phyloP scores from a whole-genome alignment of 2,888 invertebrate genomes.

The Girardia tigrina region DNA sequence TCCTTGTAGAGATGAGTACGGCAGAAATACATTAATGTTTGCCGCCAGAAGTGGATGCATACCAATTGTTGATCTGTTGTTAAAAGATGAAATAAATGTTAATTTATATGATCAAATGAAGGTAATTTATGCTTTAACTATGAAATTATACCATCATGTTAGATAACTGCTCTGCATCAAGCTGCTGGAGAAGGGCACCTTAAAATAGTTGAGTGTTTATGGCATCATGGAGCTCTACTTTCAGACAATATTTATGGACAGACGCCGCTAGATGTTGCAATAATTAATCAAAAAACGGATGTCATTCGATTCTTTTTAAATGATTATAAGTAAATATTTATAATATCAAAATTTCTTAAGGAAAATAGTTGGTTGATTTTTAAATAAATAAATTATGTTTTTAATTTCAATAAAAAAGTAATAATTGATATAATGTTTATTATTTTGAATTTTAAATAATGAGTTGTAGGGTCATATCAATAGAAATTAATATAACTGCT shows the following conservation, averaged over 20 bases:
- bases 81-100: background rate
- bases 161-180: slow-evolving; percentile 8
- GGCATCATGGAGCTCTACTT: background rate
- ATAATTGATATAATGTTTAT: too few species aligned
- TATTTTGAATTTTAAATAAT: too few species aligned
- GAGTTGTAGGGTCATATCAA: too few species aligned
- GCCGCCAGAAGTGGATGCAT: background rate
- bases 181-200: background rate
- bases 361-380: too few species aligned
- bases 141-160: background rate
- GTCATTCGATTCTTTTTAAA: background rate
- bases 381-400: too few species aligned
- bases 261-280: background rate
- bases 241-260: background rate
- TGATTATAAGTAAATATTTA: background rate
- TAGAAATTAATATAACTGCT: too few species aligned
- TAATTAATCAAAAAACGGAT: background rate
- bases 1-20: slow-evolving; percentile 1
- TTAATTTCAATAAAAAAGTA: too few species aligned
- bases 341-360: too few species aligned
- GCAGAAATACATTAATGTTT: background rate
- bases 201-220: background rate
- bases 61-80: background rate
- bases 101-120: slow-evolving; percentile 7
- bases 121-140: background rate